Conservation (phyloP, 1,140 invertebrate species). For the Pentalonia nigronervosa region DNA sequence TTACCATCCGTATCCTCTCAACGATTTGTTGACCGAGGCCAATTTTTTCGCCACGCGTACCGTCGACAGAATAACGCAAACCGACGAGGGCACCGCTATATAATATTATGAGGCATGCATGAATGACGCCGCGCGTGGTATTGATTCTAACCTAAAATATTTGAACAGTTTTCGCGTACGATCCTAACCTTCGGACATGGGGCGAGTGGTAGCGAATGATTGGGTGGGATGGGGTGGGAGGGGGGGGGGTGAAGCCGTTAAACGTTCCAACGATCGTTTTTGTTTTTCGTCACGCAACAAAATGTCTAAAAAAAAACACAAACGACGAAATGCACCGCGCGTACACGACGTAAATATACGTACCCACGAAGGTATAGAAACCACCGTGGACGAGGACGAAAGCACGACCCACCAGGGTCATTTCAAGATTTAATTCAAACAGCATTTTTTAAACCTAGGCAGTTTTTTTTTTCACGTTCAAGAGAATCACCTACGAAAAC, state of each 20-base stretch:
- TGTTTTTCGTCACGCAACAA: constrained; percentile 17
- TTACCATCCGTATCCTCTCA: neutral
- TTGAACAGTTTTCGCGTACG: constrained; percentile 17
- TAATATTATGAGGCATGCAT: neutral
- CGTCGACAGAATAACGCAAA: neutral
- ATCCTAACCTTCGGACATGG: neutral
- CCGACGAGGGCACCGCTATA: neutral
- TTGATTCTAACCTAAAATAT: constrained; percentile 47
- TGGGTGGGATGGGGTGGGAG: no score
- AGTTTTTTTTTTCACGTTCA: neutral
- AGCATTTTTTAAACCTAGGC: neutral
- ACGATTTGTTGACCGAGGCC: constrained; percentile 18
- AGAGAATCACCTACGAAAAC: neutral
- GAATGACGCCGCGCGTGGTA: neutral
- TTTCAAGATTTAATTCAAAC: neutral
- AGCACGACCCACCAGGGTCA: neutral
- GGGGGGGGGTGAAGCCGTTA: neutral
- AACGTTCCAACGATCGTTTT: neutral
- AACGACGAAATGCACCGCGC: neutral
- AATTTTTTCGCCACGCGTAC: neutral
- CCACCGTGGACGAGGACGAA: neutral
- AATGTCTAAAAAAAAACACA: neutral
- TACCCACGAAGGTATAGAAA: neutral
- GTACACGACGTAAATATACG: neutral
- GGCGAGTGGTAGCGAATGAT: no score